Evolutionary conservation across 37 sponge, comb jelly and placozoan genomes (phyloP).

Genomic region (Sycon ciliatum): DNA sequence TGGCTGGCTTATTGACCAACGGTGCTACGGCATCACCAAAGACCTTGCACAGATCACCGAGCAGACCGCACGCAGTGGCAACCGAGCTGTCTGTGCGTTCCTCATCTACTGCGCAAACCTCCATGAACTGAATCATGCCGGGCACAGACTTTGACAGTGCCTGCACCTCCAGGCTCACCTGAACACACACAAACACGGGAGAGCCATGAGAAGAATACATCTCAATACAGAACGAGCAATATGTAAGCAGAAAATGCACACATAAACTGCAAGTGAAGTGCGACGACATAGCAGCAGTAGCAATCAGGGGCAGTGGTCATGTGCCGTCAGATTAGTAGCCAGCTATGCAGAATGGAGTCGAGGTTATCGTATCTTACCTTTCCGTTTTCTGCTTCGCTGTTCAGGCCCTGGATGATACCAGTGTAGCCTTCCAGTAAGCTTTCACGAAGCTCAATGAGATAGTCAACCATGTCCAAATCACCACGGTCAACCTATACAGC

Average conservation of each 20-base stretch:
- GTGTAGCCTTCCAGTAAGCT: constrained; percentile 95
- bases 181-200: not conserved
- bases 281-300: not conserved
- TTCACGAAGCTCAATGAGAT: constrained; percentile 82
- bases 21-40: constrained; percentile 34
- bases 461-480: constrained; percentile 86
- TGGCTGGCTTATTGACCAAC: constrained; percentile 12
- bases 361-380: not conserved
- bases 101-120: constrained; percentile 53
- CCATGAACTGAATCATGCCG: constrained; percentile 58
- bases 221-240: not conserved
- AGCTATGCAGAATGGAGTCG: no score
- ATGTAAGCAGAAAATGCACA: not conserved
- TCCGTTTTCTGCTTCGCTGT: constrained; percentile 36
- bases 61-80: constrained; percentile 58
- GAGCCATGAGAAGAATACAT: not conserved
- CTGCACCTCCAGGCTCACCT: constrained; percentile 51
- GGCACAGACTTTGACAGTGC: constrained; percentile 56
- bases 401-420: constrained; percentile 90
- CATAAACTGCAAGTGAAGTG: not conserved
- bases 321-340: not conserved
- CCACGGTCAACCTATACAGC: constrained; percentile 24
- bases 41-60: constrained; percentile 58
- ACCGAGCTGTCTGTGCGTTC: constrained; percentile 67
- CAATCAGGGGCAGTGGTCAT: not conserved